Conservation (phyloP, 2,113 vertebrate genomes). For the Syngnathus floridae region DNA sequence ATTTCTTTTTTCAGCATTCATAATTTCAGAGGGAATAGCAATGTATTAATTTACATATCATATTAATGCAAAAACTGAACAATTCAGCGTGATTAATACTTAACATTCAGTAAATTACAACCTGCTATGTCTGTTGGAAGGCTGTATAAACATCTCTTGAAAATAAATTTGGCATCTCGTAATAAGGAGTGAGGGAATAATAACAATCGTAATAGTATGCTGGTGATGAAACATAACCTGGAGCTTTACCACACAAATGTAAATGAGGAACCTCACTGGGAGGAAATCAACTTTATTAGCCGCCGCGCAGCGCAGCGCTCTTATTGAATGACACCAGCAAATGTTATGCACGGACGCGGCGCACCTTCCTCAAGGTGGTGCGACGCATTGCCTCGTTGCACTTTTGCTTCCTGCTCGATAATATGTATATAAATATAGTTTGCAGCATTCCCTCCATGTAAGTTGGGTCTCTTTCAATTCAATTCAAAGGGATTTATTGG, state of each 20-base stretch:
- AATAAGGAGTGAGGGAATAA: constrained; percentile 14
- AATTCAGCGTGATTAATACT: not conserved
- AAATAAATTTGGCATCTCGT: not conserved
- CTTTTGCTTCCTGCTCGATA: not conserved
- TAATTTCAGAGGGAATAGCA: not conserved
- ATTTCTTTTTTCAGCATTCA: not conserved
- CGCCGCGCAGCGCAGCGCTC: constrained; percentile 15
- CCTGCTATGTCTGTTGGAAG: not conserved
- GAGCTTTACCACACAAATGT: constrained; percentile 21
- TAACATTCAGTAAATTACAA: not conserved
- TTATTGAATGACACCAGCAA: constrained; percentile 39
- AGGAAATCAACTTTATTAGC: constrained; percentile 44
- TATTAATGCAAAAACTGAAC: not conserved
- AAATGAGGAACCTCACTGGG: constrained; percentile 20
- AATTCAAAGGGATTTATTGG: constrained; percentile 6
- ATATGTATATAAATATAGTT: not conserved
- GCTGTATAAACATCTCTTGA: not conserved
- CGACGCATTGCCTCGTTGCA: not conserved
- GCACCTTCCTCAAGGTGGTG: not conserved
- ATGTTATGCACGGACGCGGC: constrained; percentile 4
- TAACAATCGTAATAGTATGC: constrained; percentile 12
- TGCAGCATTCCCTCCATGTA: not conserved
- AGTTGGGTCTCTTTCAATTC: not conserved
- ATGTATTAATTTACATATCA: not conserved
- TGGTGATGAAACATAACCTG: constrained; percentile 28